A percentile compares a stretch with the other conserved stretches of the same genome.
phyloP scores from a whole-genome alignment of 1,140 invertebrate species.

The Dendrolimus punctatus region DNA sequence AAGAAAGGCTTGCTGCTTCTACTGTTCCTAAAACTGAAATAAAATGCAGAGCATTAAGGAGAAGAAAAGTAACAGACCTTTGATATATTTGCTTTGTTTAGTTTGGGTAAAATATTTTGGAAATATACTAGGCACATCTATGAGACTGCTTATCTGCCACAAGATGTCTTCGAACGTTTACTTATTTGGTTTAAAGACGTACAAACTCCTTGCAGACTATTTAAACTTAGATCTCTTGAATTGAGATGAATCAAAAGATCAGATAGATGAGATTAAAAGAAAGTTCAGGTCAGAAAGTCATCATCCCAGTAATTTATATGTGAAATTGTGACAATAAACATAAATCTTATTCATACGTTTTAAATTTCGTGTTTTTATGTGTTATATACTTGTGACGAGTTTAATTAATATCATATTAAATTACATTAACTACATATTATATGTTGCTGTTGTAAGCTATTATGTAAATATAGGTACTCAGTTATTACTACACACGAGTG shows the following conservation, averaged over 20 bases:
- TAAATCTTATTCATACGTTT: no score
- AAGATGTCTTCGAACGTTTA: conserved; percentile 40
- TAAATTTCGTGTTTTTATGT: no score
- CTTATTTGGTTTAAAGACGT: conserved; percentile 34
- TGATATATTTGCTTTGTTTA: conserved; percentile 35
- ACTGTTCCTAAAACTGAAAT: conserved; percentile 30
- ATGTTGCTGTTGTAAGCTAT: no score
- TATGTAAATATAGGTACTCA: no score
- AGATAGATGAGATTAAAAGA: background rate
- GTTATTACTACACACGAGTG: no score
- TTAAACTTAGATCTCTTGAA: conserved; percentile 7
- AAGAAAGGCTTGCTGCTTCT: conserved; percentile 46
- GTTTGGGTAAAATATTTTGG: conserved; percentile 32
- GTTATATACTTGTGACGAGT: no score
- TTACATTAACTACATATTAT: no score
- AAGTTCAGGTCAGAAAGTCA: background rate
- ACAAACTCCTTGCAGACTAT: conserved; percentile 25
- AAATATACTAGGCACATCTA: conserved; percentile 28
- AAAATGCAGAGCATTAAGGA: conserved; percentile 27
- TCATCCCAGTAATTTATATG: no score
- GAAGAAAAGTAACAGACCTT: conserved; percentile 25
- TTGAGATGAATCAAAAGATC: no score
- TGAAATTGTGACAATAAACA: no score
- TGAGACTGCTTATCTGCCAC: conserved; percentile 28
- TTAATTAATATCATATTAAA: no score